phyloP scores from a whole-genome alignment of 2,888 invertebrate species.

The Chouioia cunea region DNA sequence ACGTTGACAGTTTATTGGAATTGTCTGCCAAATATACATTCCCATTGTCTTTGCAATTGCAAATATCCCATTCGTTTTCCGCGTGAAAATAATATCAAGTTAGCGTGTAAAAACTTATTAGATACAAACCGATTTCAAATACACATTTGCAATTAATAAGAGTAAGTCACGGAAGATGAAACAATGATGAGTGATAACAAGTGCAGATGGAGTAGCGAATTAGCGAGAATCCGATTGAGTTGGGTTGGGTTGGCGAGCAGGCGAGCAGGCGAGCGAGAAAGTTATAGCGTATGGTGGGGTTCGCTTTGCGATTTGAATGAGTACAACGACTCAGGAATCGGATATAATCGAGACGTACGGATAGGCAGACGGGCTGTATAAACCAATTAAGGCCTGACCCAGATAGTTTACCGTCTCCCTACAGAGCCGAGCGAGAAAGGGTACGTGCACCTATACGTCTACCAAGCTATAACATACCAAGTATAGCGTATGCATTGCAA shows the following conservation, averaged over 20 bases:
- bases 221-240: constrained; percentile 28
- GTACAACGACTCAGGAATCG: constrained; percentile 49
- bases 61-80: too few relatives aligned
- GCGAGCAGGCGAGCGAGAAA: too few relatives aligned
- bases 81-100: too few relatives aligned
- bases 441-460: background rate
- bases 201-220: background rate
- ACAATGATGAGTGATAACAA: background rate
- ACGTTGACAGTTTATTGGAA: too few relatives aligned
- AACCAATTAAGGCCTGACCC: constrained; percentile 59
- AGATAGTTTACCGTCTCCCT: constrained; percentile 50
- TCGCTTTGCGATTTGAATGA: constrained; percentile 48
- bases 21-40: too few relatives aligned
- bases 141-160: too few relatives aligned
- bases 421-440: constrained; percentile 27
- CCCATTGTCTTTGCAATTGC: too few relatives aligned
- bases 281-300: too few relatives aligned
- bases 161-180: too few relatives aligned
- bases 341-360: constrained; percentile 50
- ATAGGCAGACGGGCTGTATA: constrained; percentile 50
- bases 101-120: too few relatives aligned
- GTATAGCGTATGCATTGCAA: background rate
- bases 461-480: constrained; percentile 13
- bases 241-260: constrained; percentile 26
- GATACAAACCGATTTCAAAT: too few relatives aligned